Evolutionary conservation across 1,140 invertebrate species (phyloP), one percentile per base, ranked within the genome.

Genomic region (Bathynomus jamesi): DNA sequence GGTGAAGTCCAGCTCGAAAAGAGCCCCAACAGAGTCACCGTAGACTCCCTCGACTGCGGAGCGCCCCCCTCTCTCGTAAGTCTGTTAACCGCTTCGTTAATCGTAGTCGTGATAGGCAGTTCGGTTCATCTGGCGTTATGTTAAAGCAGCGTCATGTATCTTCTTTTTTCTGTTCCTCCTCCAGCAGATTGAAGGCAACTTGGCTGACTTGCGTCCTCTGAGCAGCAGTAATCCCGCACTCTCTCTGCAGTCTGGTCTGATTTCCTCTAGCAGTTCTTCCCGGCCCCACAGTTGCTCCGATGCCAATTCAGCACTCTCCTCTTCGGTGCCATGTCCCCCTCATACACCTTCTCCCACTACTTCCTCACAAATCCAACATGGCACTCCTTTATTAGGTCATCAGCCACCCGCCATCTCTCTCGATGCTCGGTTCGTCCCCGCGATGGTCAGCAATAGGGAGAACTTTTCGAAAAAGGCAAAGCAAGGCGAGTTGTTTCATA

Each of bases 231-330:
- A 77, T 32, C 72, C 76, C 28, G 68, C 72, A 0, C 65, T 77
- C 28, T 72, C 75, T 13, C 29, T 72, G 5, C 40, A 53, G 5
- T 53, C 40, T 3, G 40, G 40, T 5, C 40, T 53, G 13, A 53
- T 53, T 17, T 53, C 40, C 21, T 53, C 40, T 5, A 53, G 40
- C 21, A 53, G 40, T 53, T 61, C 32, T 29, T 71, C 69, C 0
- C 75, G 75, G n/a, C 75, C 75, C 0, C 72, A 73, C 32, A 77
- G 76, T 67, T 77, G 70, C 30, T 77, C 76, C 46, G 76, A 77
- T 62, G 70, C 66, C 29, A 65, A 71, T 11, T 66, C 76, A 60
- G 69, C 2, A 24, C 76, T 32, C 63, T 70, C 61, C 24, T 71
- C 40, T 30, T 60, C 46, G 73, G 69, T 11, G 32, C 68, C 28